Base-by-base conservation (phyloP, 2,888 invertebrate genomes). In the Drosophila atripex region DNA sequence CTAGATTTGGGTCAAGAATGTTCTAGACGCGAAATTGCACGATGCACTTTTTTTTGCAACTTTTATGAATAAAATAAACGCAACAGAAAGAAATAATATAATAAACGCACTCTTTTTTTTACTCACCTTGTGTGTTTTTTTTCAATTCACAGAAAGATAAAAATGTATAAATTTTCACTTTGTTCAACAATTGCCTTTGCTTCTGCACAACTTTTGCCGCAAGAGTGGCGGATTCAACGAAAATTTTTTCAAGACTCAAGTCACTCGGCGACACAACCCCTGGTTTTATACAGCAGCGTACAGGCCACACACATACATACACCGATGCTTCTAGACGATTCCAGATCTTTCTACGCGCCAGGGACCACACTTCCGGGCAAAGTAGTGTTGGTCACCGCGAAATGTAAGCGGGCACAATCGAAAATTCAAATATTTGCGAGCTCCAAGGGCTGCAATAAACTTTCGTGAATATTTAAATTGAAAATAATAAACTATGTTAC, bases 231-330 rank as follows among this genome's bases (percentile, higher is more conserved):
- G 47, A 61, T 74, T 78, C 79, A 57, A 78, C 82, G 71, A 82
- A 74, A 73, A 77, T 80, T 80, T 77, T 71, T 76, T 35, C 71
- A 75, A 71, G 77, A 91, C 86, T 90, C 80, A 83, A 78, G 14
- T 66, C 80, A 79, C 78, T 82, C 73, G 57, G 21, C 23, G 7
- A 49, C 54, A 28, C 32, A 57, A 38, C 75, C 43, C 53, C 69
- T 76, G 88, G 82, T 90, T 90, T 91, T 90, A 73, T 59, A 57
- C 38, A 45, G 41, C 64, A 58, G 49, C n/a, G n/a, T n/a, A 35
- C 35, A 35, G 28, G 9, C 8, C n/a, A n/a, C n/a, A 7, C n/a
- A 35, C 35, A 41, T 18, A 16, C 41, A 18, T 16, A 18, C 9
- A 28, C 25, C 70, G 73, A 76, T 78, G 35, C 56, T 72, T 78